These are phyloP conservation scores for Ips nitidus DNA, from an alignment of 1,140 invertebrate genomes.

Conservation along the genomic window DNA sequence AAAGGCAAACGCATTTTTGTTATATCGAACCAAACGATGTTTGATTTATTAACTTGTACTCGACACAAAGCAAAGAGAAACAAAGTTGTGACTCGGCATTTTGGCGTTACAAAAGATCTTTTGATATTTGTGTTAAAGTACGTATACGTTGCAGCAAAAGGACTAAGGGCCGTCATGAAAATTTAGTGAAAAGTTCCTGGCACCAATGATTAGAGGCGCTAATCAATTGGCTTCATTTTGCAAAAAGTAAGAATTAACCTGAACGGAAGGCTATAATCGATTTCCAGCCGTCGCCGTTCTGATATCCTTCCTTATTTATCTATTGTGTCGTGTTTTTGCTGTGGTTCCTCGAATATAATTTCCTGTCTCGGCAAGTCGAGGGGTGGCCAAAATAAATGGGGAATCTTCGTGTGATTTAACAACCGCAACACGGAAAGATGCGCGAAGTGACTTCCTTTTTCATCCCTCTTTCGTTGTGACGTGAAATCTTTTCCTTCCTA, in stretches of 20 bases:
- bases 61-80: conserved; percentile 11
- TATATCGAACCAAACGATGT: background rate
- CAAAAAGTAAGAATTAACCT: background rate
- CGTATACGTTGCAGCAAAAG: background rate
- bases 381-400: background rate
- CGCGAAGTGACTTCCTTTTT: background rate
- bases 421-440: background rate
- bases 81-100: background rate
- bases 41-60: conserved; percentile 8
- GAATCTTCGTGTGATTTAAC: conserved; percentile 3
- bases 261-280: background rate
- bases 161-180: background rate
- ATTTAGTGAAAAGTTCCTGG: background rate
- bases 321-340: background rate
- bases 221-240: background rate
- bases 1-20: conserved; percentile 13
- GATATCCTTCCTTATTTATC: background rate
- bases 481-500: conserved; percentile 1
- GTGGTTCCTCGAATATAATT: background rate
- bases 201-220: background rate
- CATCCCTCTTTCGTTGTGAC: conserved; percentile 2
- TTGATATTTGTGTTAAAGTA: background rate
- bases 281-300: background rate
- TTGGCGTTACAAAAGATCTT: conserved; percentile 1
- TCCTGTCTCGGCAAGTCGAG: conserved; percentile 1